Evolutionary conservation across 2,113 vertebrate genomes (phyloP).

Genomic region (Leptobrachium ailaonicum): DNA sequence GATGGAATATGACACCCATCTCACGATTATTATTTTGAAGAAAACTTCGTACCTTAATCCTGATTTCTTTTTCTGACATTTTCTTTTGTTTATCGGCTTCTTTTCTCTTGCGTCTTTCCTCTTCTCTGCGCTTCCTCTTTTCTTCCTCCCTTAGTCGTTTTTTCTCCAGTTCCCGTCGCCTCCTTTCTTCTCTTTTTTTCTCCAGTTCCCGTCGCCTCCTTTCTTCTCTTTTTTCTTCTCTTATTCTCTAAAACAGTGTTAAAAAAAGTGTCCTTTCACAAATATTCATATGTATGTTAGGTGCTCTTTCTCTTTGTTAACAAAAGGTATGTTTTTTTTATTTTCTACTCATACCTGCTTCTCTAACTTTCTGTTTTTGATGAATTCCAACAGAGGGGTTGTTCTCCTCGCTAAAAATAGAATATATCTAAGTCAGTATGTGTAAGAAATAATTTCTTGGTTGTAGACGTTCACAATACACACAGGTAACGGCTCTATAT

Average conservation of each 20-base stretch:
- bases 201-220: constrained; percentile 87
- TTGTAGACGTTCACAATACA: no score
- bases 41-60: constrained; percentile 78
- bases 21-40: no score
- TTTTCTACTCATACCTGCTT: constrained; percentile 83
- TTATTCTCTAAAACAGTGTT: constrained; percentile 78
- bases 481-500: no score
- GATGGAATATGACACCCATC: no score
- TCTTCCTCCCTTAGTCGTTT: constrained; percentile 90
- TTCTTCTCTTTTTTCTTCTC: constrained; percentile 95
- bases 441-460: no score
- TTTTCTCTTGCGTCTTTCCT: constrained; percentile 86
- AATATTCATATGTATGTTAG: background rate
- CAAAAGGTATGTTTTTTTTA: background rate
- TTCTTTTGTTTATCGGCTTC: constrained; percentile 90
- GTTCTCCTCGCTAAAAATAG: constrained; percentile 88
- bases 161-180: constrained; percentile 89
- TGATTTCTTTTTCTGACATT: constrained; percentile 86
- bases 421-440: background rate
- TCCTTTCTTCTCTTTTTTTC: constrained; percentile 92
- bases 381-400: constrained; percentile 96
- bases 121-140: constrained; percentile 88
- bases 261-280: background rate
- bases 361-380: constrained; percentile 97
- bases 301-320: background rate